phyloP scores from a whole-genome alignment of 35 echinoderm and acorn worm genomes.

The Heliocidaris tuberculata region DNA sequence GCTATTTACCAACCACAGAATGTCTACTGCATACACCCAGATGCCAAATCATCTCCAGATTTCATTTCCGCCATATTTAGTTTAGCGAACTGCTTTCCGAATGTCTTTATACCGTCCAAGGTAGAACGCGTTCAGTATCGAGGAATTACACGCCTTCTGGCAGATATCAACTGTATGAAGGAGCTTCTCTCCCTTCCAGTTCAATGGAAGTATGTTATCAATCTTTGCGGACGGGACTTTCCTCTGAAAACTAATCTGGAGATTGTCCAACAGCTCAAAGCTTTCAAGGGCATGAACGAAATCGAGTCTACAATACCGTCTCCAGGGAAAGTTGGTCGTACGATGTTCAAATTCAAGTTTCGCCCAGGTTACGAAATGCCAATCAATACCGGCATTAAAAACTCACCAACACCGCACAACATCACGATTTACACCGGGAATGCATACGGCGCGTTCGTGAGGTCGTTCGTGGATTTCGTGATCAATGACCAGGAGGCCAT shows the following conservation, averaged over 20 bases:
- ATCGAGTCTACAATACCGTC: constrained; percentile 7
- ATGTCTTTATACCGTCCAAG: constrained; percentile 60
- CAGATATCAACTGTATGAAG: constrained; percentile 63
- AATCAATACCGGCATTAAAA: background rate
- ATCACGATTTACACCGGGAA: constrained; percentile 61
- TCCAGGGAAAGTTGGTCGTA: background rate
- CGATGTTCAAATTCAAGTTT: background rate
- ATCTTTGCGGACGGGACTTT: constrained; percentile 64
- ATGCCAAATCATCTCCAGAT: constrained; percentile 35
- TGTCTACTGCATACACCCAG: constrained; percentile 63
- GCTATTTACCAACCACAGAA: constrained; percentile 67
- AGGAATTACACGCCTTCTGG: constrained; percentile 36
- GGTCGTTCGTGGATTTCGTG: constrained; percentile 61
- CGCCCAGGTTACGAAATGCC: background rate
- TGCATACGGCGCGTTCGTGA: constrained; percentile 52
- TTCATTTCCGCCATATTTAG: constrained; percentile 31
- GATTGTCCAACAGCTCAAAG: constrained; percentile 58
- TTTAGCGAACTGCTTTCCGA: constrained; percentile 53
- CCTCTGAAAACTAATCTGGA: constrained; percentile 79
- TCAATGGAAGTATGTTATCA: constrained; percentile 58
- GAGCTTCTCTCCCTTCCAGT: constrained; percentile 45
- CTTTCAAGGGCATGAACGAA: constrained; percentile 46
- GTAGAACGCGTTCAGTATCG: constrained; percentile 53
- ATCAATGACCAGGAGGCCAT: constrained; percentile 17
- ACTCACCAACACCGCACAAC: constrained; percentile 53